These are phyloP conservation scores for Dione vanillae DNA, from an alignment of 2,888 invertebrate genomes.

Conservation along the genomic window DNA sequence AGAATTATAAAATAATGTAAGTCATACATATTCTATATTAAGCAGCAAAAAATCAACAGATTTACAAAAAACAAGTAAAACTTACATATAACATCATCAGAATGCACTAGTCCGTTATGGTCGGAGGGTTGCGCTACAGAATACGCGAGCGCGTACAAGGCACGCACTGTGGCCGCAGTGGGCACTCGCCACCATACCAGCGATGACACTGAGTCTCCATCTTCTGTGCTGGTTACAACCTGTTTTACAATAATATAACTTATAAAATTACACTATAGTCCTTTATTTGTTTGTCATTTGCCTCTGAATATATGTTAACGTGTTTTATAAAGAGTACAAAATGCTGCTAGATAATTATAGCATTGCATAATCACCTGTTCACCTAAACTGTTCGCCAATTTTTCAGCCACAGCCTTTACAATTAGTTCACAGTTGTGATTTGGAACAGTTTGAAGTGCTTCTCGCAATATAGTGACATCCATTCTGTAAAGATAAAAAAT, in stretches of 20 bases:
- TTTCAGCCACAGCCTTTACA: conserved; percentile 91
- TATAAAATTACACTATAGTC: neutral
- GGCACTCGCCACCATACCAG: conserved; percentile 78
- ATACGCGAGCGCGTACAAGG: conserved; percentile 73
- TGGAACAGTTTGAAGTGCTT: conserved; percentile 93
- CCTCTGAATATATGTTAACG: neutral
- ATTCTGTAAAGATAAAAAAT: conserved; percentile 58
- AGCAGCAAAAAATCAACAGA: neutral
- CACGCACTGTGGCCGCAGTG: conserved; percentile 73
- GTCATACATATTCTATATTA: neutral
- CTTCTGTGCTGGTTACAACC: conserved; percentile 72
- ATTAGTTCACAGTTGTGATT: conserved; percentile 93
- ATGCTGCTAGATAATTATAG: neutral
- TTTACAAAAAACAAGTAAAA: conserved; percentile 25
- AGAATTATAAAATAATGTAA: neutral
- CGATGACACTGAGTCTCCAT: conserved; percentile 70
- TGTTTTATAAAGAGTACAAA: neutral
- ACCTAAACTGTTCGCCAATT: conserved; percentile 91
- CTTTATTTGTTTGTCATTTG: neutral
- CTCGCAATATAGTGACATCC: conserved; percentile 88
- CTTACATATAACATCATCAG: conserved; percentile 86
- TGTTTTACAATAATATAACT: conserved; percentile 44
- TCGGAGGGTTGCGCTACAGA: conserved; percentile 70
- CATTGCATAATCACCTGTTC: conserved; percentile 85
- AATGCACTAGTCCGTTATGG: conserved; percentile 79